Percentiles rank a stretch among this genome's conserved stretches.
These are phyloP conservation scores for Pristionchus exspectatus DNA, from an alignment of 2,888 invertebrate species.

Conservation along the genomic window DNA sequence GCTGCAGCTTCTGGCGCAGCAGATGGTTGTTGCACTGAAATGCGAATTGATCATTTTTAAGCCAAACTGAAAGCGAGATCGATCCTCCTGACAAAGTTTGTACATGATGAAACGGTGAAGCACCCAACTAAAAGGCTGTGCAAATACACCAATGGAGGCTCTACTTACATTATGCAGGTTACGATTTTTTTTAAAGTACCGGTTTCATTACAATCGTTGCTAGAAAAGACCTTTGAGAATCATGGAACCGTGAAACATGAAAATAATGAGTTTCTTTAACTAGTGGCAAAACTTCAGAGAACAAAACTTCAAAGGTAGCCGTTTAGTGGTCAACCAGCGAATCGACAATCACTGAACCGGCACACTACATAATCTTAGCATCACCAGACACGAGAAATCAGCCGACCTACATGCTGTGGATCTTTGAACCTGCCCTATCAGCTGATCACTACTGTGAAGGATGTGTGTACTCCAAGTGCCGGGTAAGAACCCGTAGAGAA, in stretches of 20 bases:
- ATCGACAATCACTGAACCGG: neutral
- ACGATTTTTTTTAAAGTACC: no score
- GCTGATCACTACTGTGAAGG: no score
- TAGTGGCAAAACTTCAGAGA: neutral
- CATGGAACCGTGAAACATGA: neutral
- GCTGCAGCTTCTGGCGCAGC: neutral
- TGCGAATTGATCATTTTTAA: neutral
- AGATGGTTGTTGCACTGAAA: neutral
- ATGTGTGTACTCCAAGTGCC: no score
- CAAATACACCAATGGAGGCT: neutral
- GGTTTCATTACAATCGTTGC: no score
- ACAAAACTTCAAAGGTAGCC: no score
- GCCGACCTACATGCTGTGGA: no score
- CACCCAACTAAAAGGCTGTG: neutral
- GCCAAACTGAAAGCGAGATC: neutral
- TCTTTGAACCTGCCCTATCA: no score
- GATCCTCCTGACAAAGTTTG: neutral
- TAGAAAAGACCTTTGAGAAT: neutral
- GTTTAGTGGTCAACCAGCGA: neutral
- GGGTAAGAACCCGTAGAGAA: no score
- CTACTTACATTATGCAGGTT: no score
- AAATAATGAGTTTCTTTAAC: neutral
- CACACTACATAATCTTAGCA: no score
- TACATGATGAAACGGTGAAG: neutral
- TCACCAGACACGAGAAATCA: no score